Evolutionary conservation across 2,888 invertebrate species (phyloP), one percentile per base, ranked within the genome.

Genomic region (Temnothorax ravouxi): DNA sequence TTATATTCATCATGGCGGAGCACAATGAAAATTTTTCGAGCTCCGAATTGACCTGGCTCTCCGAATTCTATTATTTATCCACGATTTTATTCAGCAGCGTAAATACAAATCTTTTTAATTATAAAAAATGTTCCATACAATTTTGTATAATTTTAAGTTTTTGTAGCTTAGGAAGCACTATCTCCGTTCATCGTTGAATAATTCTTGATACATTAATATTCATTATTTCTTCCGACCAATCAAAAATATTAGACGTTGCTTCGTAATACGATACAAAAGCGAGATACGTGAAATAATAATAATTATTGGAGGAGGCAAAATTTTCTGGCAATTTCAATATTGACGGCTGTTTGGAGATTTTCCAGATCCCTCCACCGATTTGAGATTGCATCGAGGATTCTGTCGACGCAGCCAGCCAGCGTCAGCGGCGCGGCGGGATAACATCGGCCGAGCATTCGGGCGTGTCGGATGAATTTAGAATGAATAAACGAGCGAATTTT

Each of bases 401-500:
- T 50, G 72, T 72, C 72, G 59, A 79, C 59, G 47, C 47, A 71
- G 29, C 54, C 76, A 38, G 29, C 44, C 44, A 59, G 44, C 67
- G 44, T 47, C 62, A 50, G 62, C 34, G 38, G 38, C 54, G 21
- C 44, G 18, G 9, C 34, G 44, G 79, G 71, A 80, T 80, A 80
- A 54, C 71, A 21, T 59, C 44, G 18, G 47, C 41, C 41, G 79
- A 25, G 47, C 34, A 61, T 79, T 79, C 79, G 72, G 25, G 21
- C 56, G 71, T 79, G 59, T 38, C 79, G 59, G 59, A 80, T 72
- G 59, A 80, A 80, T 72, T 71, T 59, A 80, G 72, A 72, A 72
- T 71, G 79, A 80, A 72, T 80, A 80, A 80, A 80, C 71, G 79
- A 41, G 64, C 18, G 64, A 64, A 76, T 76, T 64, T 76, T 64